Evolutionary conservation across 2,113 vertebrate genomes (phyloP).

Genomic region (Tychaedon coryphoeus): DNA sequence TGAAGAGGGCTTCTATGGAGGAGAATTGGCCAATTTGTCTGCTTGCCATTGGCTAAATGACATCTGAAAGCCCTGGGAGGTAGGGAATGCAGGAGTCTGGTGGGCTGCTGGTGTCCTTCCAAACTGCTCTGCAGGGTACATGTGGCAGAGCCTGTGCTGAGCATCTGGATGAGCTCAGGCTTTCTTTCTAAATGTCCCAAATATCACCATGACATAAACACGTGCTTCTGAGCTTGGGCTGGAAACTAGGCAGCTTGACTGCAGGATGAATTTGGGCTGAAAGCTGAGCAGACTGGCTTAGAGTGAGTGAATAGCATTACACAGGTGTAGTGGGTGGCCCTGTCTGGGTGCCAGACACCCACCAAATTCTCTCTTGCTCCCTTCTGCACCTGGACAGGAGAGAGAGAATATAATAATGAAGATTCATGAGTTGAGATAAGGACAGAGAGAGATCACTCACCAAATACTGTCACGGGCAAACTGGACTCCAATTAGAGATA

Average conservation of each 20-base stretch:
- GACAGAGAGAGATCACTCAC: too few relatives aligned
- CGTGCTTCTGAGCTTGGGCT: not conserved
- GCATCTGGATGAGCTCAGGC: not conserved
- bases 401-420: too few relatives aligned
- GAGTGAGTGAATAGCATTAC: not conserved
- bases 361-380: too few relatives aligned
- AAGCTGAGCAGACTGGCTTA: not conserved
- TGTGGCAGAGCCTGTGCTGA: not conserved
- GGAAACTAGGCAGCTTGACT: not conserved
- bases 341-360: not conserved
- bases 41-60: not conserved
- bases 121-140: fast-evolving
- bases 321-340: not conserved
- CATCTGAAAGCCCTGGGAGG: not conserved
- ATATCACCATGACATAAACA: not conserved
- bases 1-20: not conserved
- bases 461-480: too few relatives aligned
- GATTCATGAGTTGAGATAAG: too few relatives aligned
- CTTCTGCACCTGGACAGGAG: too few relatives aligned
- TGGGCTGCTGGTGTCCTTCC: not conserved
- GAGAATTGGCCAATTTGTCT: not conserved
- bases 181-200: not conserved
- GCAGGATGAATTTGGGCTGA: not conserved
- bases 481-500: too few relatives aligned
- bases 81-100: not conserved